A percentile compares a stretch with the other conserved stretches of the same genome.
phyloP scores from a whole-genome alignment of 2,888 invertebrate genomes.

The Lagria hirta region DNA sequence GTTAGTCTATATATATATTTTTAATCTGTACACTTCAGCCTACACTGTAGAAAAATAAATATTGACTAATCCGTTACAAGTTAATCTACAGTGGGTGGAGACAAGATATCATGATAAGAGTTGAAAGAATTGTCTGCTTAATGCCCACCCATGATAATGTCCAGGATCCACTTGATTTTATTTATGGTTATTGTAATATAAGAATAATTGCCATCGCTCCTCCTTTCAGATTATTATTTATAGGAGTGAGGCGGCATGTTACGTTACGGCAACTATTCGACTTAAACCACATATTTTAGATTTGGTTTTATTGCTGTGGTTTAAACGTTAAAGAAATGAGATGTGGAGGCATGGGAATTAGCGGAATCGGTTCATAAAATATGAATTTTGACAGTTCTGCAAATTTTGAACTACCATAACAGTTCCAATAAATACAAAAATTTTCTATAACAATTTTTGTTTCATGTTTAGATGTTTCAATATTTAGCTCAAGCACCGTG shows the following conservation, averaged over 20 bases:
- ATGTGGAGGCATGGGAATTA: too few relatives aligned
- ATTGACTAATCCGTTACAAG: conserved; percentile 21
- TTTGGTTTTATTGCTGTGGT: conserved; percentile 16
- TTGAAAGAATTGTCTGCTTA: conserved; percentile 15
- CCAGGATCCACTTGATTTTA: conserved; percentile 22
- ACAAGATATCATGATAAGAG: conserved; percentile 18
- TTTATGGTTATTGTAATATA: conserved; percentile 24
- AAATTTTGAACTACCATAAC: too few relatives aligned
- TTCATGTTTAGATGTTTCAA: too few relatives aligned
- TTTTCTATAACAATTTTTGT: too few relatives aligned
- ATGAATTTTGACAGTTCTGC: too few relatives aligned
- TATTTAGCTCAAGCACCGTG: too few relatives aligned
- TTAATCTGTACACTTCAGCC: not conserved
- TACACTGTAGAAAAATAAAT: conserved; percentile 10
- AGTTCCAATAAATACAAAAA: too few relatives aligned
- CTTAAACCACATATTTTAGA: conserved; percentile 15
- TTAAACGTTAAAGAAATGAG: conserved; percentile 21
- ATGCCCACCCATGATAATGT: conserved; percentile 20
- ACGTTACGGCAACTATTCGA: conserved; percentile 21
- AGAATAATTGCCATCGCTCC: conserved; percentile 23
- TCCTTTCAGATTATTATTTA: conserved; percentile 23
- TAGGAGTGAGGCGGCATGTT: conserved; percentile 17
- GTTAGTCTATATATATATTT: too few relatives aligned
- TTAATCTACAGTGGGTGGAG: conserved; percentile 22
- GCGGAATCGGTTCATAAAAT: too few relatives aligned